Evolutionary conservation across 1,140 invertebrate genomes (phyloP).

Genomic region (Lamellibrachia luymesi): DNA sequence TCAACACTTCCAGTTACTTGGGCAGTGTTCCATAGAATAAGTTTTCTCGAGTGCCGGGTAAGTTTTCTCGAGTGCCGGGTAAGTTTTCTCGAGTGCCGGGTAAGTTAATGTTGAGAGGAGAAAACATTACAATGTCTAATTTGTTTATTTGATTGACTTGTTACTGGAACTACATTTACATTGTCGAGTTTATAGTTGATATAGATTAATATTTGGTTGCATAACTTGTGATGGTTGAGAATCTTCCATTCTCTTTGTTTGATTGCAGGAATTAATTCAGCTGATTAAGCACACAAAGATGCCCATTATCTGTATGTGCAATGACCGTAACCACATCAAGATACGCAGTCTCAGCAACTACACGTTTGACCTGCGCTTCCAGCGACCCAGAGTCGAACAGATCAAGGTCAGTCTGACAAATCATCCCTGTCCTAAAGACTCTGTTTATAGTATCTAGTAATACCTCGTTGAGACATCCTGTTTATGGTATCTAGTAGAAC

Average conservation of each 20-base stretch:
- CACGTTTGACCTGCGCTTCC: conserved; percentile 90
- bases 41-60: too few relatives aligned
- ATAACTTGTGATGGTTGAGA: neutral
- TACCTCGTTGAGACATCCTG: neutral
- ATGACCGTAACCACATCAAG: conserved; percentile 91
- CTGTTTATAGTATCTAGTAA: neutral
- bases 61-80: too few relatives aligned
- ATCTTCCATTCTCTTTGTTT: neutral
- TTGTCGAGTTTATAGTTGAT: neutral
- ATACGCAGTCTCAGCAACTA: conserved; percentile 91
- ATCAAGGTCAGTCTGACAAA: conserved; percentile 69
- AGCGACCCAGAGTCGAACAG: conserved; percentile 80
- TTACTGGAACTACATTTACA: too few relatives aligned
- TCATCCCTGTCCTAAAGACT: conserved; percentile 17
- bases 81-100: too few relatives aligned
- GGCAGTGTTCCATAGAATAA: too few relatives aligned
- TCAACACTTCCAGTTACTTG: too few relatives aligned
- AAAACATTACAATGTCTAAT: too few relatives aligned
- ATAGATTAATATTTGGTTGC: neutral
- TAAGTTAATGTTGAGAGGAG: too few relatives aligned
- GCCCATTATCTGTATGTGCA: conserved; percentile 98
- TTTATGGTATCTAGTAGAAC: too few relatives aligned
- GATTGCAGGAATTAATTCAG: conserved; percentile 75
- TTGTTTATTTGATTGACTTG: too few relatives aligned
- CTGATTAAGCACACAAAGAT: conserved; percentile 88